These are phyloP conservation scores for Torymus texanus DNA, from an alignment of 2,888 invertebrate genomes.

Conservation along the genomic window DNA sequence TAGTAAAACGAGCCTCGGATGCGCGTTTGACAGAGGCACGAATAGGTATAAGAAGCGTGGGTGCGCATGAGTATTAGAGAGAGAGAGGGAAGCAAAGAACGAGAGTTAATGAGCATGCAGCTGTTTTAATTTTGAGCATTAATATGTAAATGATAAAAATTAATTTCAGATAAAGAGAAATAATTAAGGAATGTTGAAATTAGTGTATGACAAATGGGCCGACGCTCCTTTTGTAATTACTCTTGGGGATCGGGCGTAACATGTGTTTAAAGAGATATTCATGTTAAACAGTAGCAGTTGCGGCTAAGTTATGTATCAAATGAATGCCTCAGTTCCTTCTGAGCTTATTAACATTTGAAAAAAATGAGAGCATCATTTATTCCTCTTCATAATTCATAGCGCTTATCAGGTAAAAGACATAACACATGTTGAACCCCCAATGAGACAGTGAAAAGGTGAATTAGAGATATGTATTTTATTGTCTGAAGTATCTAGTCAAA, in stretches of 20 bases:
- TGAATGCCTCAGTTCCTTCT: neutral
- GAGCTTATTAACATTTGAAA: no score
- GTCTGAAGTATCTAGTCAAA: no score
- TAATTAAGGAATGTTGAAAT: constrained; percentile 32
- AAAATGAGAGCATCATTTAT: neutral
- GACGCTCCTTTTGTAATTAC: neutral
- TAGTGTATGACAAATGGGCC: constrained; percentile 22
- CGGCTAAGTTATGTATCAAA: constrained; percentile 1
- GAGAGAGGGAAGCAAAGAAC: no score
- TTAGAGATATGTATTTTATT: no score
- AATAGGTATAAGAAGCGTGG: no score
- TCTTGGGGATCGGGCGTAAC: constrained; percentile 24
- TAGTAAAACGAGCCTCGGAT: no score
- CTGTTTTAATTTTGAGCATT: constrained; percentile 20
- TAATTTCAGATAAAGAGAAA: constrained; percentile 34
- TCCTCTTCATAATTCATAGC: no score
- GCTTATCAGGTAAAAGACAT: no score
- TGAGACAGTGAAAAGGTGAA: no score
- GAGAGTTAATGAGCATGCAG: neutral
- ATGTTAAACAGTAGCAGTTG: constrained; percentile 30
- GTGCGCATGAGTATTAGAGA: no score
- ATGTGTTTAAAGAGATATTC: neutral
- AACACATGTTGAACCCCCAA: no score
- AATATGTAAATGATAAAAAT: constrained; percentile 32
- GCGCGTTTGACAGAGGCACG: no score